These are phyloP conservation scores for Sebastes kiyomatsui DNA, from an alignment of 2,797 vertebrate genomes.

Conservation along the genomic window DNA sequence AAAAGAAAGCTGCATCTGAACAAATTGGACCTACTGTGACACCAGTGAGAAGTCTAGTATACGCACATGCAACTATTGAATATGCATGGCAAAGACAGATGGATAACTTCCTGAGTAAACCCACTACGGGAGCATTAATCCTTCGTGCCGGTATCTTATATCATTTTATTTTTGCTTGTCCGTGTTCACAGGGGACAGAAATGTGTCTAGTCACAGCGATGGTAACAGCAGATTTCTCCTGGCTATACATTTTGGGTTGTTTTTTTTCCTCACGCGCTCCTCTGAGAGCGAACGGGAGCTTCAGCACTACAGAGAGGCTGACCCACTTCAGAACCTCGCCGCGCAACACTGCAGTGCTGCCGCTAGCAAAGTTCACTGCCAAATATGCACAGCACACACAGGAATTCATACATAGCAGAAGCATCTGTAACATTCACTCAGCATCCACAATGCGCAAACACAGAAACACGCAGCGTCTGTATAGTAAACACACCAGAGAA, in stretches of 20 bases:
- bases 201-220: conserved; percentile 19
- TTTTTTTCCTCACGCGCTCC: conserved; percentile 14
- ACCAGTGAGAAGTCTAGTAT: not conserved
- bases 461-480: not conserved
- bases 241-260: not conserved
- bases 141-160: not conserved
- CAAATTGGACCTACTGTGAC: conserved; percentile 7
- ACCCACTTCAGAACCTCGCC: conserved; percentile 73
- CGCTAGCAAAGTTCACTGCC: conserved; percentile 46
- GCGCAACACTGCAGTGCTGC: conserved; percentile 57
- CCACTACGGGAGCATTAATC: not conserved
- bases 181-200: conserved; percentile 23
- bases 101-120: conserved; percentile 17
- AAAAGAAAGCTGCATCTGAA: conserved; percentile 17
- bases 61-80: not conserved
- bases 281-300: conserved; percentile 51
- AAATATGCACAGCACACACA: conserved; percentile 38
- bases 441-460: conserved; percentile 15
- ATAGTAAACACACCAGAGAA: conserved; percentile 25
- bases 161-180: not conserved
- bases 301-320: conserved; percentile 47
- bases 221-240: conserved; percentile 35
- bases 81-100: conserved; percentile 14
- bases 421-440: conserved; percentile 15
- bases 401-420: conserved; percentile 34